Percentiles rank a stretch among this genome's conserved stretches.
These are phyloP conservation scores for Folsomia manolachei DNA, from an alignment of 2,888 invertebrate species.

Conservation along the genomic window DNA sequence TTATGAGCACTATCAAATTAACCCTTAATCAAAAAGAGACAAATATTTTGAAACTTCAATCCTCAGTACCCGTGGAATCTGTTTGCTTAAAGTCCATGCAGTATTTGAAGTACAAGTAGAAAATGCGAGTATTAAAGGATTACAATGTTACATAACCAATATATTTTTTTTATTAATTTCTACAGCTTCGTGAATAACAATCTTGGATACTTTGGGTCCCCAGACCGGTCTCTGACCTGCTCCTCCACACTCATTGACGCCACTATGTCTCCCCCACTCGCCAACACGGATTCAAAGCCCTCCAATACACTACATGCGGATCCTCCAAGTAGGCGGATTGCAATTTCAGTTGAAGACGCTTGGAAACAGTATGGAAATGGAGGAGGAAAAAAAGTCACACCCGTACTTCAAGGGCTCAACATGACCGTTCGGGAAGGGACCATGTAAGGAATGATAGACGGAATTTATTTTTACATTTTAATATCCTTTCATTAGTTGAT, in stretches of 20 bases:
- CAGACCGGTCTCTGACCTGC: slow-evolving; percentile 21
- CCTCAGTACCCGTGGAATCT: slow-evolving; percentile 2
- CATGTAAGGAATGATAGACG: slow-evolving; percentile 70
- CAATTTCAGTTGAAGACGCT: slow-evolving; percentile 81
- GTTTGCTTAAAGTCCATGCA: slow-evolving; percentile 22
- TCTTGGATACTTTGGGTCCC: slow-evolving; percentile 43
- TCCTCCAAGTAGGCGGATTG: slow-evolving; percentile 53
- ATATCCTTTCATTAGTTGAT: too few species aligned
- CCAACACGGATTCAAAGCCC: slow-evolving; percentile 41
- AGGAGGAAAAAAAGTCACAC: slow-evolving; percentile 80
- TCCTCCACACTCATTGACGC: slow-evolving; percentile 15
- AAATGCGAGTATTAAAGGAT: too few species aligned
- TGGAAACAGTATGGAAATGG: slow-evolving; percentile 86
- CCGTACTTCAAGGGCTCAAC: slow-evolving; percentile 81
- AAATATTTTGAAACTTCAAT: neutral
- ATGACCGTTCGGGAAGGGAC: slow-evolving; percentile 93
- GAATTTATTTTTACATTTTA: too few species aligned
- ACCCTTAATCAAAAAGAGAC: neutral
- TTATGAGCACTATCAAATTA: neutral
- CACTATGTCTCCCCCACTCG: slow-evolving; percentile 44
- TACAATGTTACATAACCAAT: too few species aligned
- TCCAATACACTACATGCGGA: slow-evolving; percentile 37
- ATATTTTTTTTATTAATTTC: neutral
- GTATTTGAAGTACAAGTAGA: too few species aligned
- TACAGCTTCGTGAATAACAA: slow-evolving; percentile 50